phyloP scores from a whole-genome alignment of 1,140 invertebrate species.

The Neotoxoptera formosana region DNA sequence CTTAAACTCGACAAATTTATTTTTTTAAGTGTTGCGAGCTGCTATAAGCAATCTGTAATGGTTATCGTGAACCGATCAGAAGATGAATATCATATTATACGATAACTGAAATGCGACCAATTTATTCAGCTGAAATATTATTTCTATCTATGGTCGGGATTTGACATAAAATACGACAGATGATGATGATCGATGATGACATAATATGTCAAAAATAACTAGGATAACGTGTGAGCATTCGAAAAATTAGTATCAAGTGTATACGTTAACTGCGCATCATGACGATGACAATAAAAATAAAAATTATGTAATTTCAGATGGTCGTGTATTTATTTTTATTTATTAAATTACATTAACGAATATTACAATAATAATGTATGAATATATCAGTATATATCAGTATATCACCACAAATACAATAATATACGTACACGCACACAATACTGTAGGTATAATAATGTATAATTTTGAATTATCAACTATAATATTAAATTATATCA shows the following conservation, averaged over 20 bases:
- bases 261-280: neutral
- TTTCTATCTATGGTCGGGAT: neutral
- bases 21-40: neutral
- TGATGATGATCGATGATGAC: neutral
- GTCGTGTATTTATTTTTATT: neutral
- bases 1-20: neutral
- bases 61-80: neutral
- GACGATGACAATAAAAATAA: neutral
- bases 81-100: neutral
- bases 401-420: neutral
- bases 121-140: neutral
- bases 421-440: neutral
- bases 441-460: neutral
- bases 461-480: neutral
- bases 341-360: neutral
- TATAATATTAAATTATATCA: neutral
- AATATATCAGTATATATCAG: too few relatives aligned
- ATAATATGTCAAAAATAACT: neutral
- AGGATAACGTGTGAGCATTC: neutral
- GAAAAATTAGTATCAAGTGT: neutral
- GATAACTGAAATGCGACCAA: neutral
- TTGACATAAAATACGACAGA: neutral
- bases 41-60: neutral
- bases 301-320: neutral
- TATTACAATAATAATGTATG: neutral